Conservation (phyloP, 2,113 vertebrate genomes). For the Gymnorhina tibicen region DNA sequence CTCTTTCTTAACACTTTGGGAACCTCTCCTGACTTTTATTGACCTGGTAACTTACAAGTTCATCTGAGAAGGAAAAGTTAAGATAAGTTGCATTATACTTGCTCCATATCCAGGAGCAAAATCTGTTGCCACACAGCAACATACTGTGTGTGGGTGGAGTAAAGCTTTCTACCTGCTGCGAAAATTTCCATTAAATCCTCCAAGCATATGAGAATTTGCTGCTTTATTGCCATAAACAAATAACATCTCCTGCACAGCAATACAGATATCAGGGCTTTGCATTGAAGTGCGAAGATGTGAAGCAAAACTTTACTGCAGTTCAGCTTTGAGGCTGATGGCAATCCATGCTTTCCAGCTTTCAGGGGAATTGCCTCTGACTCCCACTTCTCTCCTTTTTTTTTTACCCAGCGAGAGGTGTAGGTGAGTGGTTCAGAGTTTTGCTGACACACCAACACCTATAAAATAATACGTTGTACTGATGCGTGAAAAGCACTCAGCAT, state of each 20-base stretch:
- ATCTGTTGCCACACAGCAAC: not conserved
- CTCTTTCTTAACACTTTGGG: not conserved
- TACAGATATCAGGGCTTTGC: not conserved
- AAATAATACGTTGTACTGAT: slow-evolving; percentile 23
- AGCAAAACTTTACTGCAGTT: not conserved
- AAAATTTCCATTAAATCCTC: not conserved
- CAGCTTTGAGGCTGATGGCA: not conserved
- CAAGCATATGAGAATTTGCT: not conserved
- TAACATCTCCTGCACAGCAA: not conserved
- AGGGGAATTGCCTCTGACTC: not conserved
- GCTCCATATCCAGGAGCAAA: not conserved
- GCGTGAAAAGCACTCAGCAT: slow-evolving; percentile 48
- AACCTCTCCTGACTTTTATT: not conserved
- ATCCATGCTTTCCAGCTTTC: not conserved
- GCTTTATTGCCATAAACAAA: not conserved
- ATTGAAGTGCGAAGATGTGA: not conserved
- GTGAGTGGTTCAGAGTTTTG: slow-evolving; percentile 19
- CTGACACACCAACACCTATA: slow-evolving; percentile 46
- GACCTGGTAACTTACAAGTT: not conserved
- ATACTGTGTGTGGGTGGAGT: not conserved
- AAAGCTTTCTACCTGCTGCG: not conserved
- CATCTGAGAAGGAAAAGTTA: not conserved
- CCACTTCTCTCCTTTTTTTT: not conserved
- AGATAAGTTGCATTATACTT: not conserved
- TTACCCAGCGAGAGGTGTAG: not conserved